Evolutionary conservation across 2,888 invertebrate species (phyloP).

Genomic region (Tachina lurida): DNA sequence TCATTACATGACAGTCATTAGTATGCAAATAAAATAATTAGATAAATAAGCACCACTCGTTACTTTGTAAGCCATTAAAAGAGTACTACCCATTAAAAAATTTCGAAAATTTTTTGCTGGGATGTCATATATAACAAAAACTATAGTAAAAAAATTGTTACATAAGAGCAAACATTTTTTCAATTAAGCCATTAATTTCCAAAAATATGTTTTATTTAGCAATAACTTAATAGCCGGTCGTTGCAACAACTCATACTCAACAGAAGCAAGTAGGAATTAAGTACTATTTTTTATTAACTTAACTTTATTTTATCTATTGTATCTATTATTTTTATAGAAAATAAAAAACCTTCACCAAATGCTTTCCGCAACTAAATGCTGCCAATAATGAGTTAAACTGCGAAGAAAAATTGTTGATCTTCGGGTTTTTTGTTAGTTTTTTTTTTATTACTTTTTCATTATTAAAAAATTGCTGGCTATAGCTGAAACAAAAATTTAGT

Average conservation of each 20-base stretch:
- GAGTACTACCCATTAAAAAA: too few relatives aligned
- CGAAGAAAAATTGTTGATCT: conserved; percentile 26
- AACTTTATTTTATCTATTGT: background rate
- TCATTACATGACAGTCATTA: too few relatives aligned
- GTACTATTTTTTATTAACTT: background rate
- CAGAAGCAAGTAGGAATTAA: background rate
- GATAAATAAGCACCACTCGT: too few relatives aligned
- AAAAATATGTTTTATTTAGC: too few relatives aligned
- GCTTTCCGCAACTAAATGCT: background rate
- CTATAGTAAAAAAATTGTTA: too few relatives aligned
- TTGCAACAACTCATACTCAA: background rate
- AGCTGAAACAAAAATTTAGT: conserved; percentile 37
- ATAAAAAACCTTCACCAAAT: background rate
- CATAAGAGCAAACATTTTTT: too few relatives aligned
- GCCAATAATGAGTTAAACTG: conserved; percentile 2
- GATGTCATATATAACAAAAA: too few relatives aligned
- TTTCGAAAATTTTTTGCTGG: too few relatives aligned
- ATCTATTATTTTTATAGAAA: background rate
- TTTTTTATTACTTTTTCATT: conserved; percentile 15
- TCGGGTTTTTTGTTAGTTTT: background rate
- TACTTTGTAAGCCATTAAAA: too few relatives aligned
- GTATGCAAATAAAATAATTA: too few relatives aligned
- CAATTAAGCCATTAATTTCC: too few relatives aligned
- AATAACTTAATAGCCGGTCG: too few relatives aligned
- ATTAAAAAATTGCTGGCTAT: conserved; percentile 38